Conservation (phyloP, 2,888 invertebrate species). For the Rhamphomyia laevipes region DNA sequence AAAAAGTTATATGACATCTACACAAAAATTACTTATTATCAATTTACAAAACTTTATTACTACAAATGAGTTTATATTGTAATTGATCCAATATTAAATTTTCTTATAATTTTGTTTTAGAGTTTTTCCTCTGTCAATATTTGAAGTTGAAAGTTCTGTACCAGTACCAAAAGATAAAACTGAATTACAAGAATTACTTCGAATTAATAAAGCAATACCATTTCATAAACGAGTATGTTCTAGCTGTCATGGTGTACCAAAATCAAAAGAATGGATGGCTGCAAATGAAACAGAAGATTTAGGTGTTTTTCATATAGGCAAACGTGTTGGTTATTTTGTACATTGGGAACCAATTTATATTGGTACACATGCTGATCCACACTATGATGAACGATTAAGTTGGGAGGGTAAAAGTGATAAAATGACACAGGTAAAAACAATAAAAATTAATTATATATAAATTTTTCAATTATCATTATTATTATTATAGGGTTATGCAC, state of each 20-base stretch:
- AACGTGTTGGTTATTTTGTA: slow-evolving; percentile 61
- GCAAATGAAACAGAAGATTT: slow-evolving; percentile 55
- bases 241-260: slow-evolving; percentile 78
- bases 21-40: too few species aligned
- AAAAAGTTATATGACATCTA: too few species aligned
- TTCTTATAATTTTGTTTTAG: slow-evolving; percentile 31
- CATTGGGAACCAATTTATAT: slow-evolving; percentile 94
- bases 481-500: slow-evolving; percentile 68
- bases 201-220: slow-evolving; percentile 68
- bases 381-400: slow-evolving; percentile 82
- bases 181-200: slow-evolving; percentile 58
- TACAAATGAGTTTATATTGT: too few species aligned
- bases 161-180: slow-evolving; percentile 62
- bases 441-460: not conserved
- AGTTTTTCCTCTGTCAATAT: slow-evolving; percentile 80
- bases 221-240: slow-evolving; percentile 87
- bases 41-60: too few species aligned
- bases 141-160: slow-evolving; percentile 63
- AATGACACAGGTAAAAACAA: slow-evolving; percentile 73
- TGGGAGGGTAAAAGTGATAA: slow-evolving; percentile 95
- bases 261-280: slow-evolving; percentile 72
- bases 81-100: too few species aligned
- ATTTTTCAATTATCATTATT: not conserved
- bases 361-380: slow-evolving; percentile 76
- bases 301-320: slow-evolving; percentile 75